Percentiles rank a stretch among this genome's conserved stretches.
Evolutionary conservation across 2,113 vertebrate genomes (phyloP).

Genomic region (Asarcornis scutulata): DNA sequence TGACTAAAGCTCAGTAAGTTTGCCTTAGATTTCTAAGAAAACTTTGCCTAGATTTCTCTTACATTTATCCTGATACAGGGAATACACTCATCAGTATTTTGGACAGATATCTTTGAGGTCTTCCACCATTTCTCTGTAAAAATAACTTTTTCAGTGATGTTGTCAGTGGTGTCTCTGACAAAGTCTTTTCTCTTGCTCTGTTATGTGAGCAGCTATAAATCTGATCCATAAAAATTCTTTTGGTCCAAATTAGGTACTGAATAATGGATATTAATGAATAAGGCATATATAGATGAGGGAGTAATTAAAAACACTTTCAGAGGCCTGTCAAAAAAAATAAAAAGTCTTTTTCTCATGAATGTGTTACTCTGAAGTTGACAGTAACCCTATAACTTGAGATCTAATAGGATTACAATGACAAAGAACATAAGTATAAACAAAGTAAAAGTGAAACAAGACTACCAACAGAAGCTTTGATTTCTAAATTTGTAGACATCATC

Average conservation of each 20-base stretch:
- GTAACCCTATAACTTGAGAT: not conserved
- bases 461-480: not conserved
- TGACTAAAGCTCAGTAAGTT: not conserved
- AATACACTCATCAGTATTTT: not conserved
- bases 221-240: not conserved
- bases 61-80: not conserved
- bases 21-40: conserved; percentile 13
- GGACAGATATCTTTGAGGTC: not conserved
- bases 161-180: not conserved
- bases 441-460: not conserved
- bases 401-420: not conserved
- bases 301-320: not conserved
- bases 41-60: not conserved
- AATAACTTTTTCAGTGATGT: not conserved
- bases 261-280: conserved; percentile 11
- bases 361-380: not conserved
- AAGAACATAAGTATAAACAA: not conserved
- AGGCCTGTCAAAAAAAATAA: not conserved
- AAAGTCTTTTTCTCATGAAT: not conserved
- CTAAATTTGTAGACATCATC: not conserved
- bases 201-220: not conserved
- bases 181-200: not conserved
- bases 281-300: not conserved
- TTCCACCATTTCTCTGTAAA: not conserved
- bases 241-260: not conserved